phyloP scores from a whole-genome alignment of 2,888 invertebrate species.

The Troides aeacus region DNA sequence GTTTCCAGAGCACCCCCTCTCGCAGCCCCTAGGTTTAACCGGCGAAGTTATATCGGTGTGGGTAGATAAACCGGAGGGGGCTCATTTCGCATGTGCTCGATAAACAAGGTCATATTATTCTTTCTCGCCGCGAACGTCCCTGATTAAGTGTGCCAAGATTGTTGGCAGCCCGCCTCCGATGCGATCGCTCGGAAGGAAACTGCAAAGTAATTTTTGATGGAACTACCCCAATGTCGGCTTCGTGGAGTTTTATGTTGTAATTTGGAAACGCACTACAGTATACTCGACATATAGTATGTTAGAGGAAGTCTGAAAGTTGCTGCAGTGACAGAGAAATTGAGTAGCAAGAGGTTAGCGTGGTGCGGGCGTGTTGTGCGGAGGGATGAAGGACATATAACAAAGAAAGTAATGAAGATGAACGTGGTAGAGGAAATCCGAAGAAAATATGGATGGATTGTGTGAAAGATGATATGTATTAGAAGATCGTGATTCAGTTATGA shows the following conservation, averaged over 20 bases:
- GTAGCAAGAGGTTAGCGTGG: too few species aligned
- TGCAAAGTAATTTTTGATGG: constrained; percentile 29
- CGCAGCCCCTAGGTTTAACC: not conserved
- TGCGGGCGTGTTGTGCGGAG: too few species aligned
- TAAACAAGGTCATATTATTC: constrained; percentile 30
- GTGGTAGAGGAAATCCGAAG: too few species aligned
- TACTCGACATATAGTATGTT: not conserved
- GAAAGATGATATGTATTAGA: too few species aligned
- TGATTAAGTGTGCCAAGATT: constrained; percentile 29
- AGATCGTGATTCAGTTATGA: too few species aligned
- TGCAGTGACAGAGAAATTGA: too few species aligned
- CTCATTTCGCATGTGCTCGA: constrained; percentile 21
- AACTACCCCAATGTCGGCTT: constrained; percentile 17
- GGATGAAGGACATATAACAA: too few species aligned
- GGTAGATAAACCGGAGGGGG: constrained; percentile 18
- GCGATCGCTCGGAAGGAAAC: constrained; percentile 27
- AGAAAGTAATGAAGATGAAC: too few species aligned
- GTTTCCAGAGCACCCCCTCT: constrained; percentile 6
- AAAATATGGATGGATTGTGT: too few species aligned
- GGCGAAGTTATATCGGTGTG: constrained; percentile 7
- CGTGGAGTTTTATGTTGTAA: constrained; percentile 13
- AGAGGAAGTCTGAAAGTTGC: too few species aligned
- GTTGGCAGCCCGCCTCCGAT: constrained; percentile 26
- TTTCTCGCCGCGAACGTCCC: constrained; percentile 22
- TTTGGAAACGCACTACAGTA: constrained; percentile 1